phyloP scores from a whole-genome alignment of 2,113 vertebrate species.

The Reinhardtius hippoglossoides region DNA sequence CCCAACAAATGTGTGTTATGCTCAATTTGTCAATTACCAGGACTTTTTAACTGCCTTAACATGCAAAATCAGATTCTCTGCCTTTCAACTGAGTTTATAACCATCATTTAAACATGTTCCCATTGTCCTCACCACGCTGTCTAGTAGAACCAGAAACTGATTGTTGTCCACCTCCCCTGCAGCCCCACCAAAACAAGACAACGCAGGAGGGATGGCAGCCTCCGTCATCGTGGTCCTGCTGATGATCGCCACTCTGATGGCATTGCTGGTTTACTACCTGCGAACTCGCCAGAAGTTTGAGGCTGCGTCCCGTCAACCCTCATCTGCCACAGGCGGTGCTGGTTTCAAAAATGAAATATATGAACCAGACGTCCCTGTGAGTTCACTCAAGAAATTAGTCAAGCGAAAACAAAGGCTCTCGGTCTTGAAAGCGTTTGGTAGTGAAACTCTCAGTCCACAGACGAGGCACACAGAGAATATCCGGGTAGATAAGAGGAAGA shows the following conservation, averaged over 20 bases:
- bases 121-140: no score
- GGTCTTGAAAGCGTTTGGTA: no score
- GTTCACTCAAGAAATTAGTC: constrained; percentile 13
- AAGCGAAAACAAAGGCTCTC: no score
- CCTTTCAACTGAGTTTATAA: no score
- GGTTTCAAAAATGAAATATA: constrained; percentile 69
- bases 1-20: not conserved
- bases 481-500: no score
- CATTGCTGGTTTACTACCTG: constrained; percentile 71
- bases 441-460: no score
- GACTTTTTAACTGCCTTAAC: no score
- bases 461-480: no score
- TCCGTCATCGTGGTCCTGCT: constrained; percentile 75
- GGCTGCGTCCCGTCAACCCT: rapidly evolving
- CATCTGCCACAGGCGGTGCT: rapidly evolving
- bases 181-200: constrained; percentile 37
- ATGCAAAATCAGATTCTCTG: no score
- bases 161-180: not conserved
- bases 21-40: no score
- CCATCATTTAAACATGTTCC: no score
- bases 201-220: constrained; percentile 63
- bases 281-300: not conserved
- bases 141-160: not conserved
- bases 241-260: constrained; percentile 63
- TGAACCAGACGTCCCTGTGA: constrained; percentile 53